Evolutionary conservation across 2,888 invertebrate genomes (phyloP).

Genomic region (Monopis laevigella): DNA sequence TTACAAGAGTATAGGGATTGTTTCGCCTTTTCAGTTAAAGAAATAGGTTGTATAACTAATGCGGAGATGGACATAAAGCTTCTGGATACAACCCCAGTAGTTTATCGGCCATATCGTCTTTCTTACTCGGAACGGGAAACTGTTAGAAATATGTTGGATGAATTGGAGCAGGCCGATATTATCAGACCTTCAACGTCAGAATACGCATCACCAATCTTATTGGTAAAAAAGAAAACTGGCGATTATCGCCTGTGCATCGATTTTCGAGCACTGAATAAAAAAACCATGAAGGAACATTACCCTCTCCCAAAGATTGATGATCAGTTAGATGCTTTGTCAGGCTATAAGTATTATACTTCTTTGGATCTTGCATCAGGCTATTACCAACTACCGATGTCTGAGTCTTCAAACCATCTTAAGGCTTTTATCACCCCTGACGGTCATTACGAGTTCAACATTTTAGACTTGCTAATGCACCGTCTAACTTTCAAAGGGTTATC

Average conservation of each 20-base stretch:
- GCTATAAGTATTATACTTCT: slow-evolving; percentile 23
- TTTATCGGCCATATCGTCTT: slow-evolving; percentile 21
- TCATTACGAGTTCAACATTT: slow-evolving; percentile 26
- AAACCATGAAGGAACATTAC: slow-evolving; percentile 20
- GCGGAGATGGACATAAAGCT: slow-evolving; percentile 20
- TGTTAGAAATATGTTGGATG: slow-evolving; percentile 19
- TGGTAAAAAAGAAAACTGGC: slow-evolving; percentile 22
- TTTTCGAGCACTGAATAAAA: slow-evolving; percentile 17
- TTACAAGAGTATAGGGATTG: slow-evolving; percentile 13
- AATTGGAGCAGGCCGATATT: slow-evolving; percentile 18
- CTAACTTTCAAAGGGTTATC: slow-evolving; percentile 26
- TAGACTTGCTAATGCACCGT: slow-evolving; percentile 24
- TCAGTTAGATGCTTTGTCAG: slow-evolving; percentile 23
- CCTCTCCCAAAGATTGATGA: slow-evolving; percentile 27
- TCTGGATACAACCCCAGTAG: slow-evolving; percentile 17
- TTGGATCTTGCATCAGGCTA: slow-evolving; percentile 25
- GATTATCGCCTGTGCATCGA: slow-evolving; percentile 22
- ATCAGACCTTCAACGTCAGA: slow-evolving; percentile 20
- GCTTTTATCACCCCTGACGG: slow-evolving; percentile 28
- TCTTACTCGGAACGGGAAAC: slow-evolving; percentile 16
- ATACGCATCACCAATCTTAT: slow-evolving; percentile 23
- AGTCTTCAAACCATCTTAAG: slow-evolving; percentile 23
- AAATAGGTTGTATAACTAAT: slow-evolving; percentile 17
- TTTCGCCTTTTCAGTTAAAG: slow-evolving; percentile 17
- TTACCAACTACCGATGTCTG: slow-evolving; percentile 25